Evolutionary conservation across 2,113 vertebrate species (phyloP).

Genomic region (Baryphthengus martii): DNA sequence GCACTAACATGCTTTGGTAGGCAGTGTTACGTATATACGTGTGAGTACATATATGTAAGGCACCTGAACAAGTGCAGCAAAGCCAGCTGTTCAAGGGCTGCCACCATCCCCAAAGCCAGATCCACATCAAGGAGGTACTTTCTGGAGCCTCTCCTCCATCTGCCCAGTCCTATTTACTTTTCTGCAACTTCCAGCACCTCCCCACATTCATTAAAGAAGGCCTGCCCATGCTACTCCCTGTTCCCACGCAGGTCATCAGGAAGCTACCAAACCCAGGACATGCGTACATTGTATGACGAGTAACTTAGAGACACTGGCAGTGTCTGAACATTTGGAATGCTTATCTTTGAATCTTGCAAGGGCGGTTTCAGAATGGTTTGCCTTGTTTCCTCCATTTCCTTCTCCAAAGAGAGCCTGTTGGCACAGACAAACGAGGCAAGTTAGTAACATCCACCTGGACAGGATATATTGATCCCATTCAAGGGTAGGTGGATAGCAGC

Average conservation of each 20-base stretch:
- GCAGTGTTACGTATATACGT: background rate
- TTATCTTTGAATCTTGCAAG: background rate
- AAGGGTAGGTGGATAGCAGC: conserved; percentile 80
- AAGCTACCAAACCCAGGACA: background rate
- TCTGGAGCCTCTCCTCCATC: background rate
- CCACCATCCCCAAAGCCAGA: background rate
- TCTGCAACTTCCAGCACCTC: background rate
- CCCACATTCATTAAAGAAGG: background rate
- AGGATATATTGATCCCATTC: conserved; percentile 87
- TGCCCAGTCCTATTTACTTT: background rate
- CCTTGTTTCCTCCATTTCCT: conserved; percentile 52
- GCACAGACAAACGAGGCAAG: conserved; percentile 75
- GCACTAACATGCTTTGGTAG: background rate
- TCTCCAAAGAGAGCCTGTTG: conserved; percentile 69
- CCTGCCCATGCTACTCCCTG: background rate
- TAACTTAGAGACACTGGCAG: background rate
- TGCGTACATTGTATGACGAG: background rate
- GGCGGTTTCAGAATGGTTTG: background rate
- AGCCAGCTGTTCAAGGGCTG: background rate
- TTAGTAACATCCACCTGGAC: conserved; percentile 73
- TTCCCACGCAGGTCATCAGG: background rate
- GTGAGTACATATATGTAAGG: background rate
- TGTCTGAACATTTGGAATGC: background rate
- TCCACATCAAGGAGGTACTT: background rate
- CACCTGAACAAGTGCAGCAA: background rate